Conservation (phyloP, 2,888 invertebrate genomes). For the Chrysomela aeneicollis region DNA sequence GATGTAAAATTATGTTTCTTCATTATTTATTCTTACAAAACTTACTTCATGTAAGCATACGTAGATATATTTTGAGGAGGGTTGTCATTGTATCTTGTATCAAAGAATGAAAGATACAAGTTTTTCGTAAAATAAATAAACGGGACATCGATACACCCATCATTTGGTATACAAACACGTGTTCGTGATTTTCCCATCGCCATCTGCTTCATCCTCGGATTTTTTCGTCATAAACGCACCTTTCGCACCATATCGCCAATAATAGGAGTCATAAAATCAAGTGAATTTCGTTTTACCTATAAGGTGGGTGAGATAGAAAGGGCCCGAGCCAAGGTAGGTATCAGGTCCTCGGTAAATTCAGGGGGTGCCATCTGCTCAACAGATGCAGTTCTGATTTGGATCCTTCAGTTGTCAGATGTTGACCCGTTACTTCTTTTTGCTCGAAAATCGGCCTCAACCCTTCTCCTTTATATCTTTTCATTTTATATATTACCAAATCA, state of each 20-base stretch:
- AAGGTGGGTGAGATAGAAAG: conserved; percentile 33
- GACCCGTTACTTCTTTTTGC: conserved; percentile 57
- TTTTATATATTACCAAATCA: conserved; percentile 59
- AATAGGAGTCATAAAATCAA: conserved; percentile 41
- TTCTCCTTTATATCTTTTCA: conserved; percentile 56
- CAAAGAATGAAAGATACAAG: no score
- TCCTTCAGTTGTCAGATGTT: conserved; percentile 57
- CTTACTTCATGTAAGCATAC: no score
- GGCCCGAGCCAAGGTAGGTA: conserved; percentile 36
- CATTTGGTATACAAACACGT: not conserved
- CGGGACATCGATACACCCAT: no score
- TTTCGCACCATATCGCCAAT: conserved; percentile 23
- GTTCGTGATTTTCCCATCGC: not conserved
- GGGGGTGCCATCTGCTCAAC: conserved; percentile 58
- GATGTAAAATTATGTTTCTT: no score
- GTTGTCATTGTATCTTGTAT: no score
- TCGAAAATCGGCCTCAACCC: conserved; percentile 52
- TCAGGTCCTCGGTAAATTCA: conserved; percentile 42
- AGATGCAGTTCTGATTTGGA: conserved; percentile 60
- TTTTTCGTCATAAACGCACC: conserved; percentile 29
- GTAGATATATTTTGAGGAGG: no score
- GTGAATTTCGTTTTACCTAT: conserved; percentile 41
- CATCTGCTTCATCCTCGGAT: conserved; percentile 1
- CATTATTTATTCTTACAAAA: no score
- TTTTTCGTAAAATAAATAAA: no score